phyloP scores from a whole-genome alignment of 92 coral and sea anemone species.

The Epizoanthus ramosus region DNA sequence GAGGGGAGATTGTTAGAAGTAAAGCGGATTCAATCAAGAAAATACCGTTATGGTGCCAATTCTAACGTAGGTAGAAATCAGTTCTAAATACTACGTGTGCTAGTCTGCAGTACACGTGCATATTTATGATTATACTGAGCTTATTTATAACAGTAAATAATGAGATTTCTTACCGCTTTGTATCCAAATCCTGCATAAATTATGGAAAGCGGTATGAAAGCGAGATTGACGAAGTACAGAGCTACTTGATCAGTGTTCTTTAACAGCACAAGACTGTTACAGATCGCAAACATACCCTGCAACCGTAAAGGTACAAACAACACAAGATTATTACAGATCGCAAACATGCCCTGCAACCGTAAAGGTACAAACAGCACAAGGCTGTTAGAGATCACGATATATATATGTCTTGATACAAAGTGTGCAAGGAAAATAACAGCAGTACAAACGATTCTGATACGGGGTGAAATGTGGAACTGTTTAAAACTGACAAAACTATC shows the following conservation, averaged over 20 bases:
- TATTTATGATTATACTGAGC: too few relatives aligned
- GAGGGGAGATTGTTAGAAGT: too few relatives aligned
- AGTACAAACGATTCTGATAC: background rate
- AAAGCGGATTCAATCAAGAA: too few relatives aligned
- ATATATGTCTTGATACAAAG: too few relatives aligned
- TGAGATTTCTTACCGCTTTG: constrained; percentile 65
- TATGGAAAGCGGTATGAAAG: constrained; percentile 71
- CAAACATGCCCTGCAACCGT: constrained; percentile 68
- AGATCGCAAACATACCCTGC: constrained; percentile 82
- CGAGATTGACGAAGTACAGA: constrained; percentile 61
- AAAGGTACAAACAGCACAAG: background rate
- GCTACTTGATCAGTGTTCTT: constrained; percentile 46
- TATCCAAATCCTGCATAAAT: constrained; percentile 72
- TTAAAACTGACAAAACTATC: too few relatives aligned
- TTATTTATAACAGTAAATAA: too few relatives aligned
- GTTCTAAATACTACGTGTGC: too few relatives aligned
- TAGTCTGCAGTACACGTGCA: too few relatives aligned
- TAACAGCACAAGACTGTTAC: constrained; percentile 80
- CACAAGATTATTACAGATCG: background rate
- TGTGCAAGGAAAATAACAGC: background rate
- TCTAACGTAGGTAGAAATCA: too few relatives aligned
- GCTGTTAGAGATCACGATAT: too few relatives aligned
- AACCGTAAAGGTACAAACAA: background rate
- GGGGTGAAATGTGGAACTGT: too few relatives aligned
- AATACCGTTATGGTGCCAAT: too few relatives aligned